Evolutionary conservation across 35 echinoderm and acorn worm species (phyloP).

Genomic region (Heliocidaris tuberculata): DNA sequence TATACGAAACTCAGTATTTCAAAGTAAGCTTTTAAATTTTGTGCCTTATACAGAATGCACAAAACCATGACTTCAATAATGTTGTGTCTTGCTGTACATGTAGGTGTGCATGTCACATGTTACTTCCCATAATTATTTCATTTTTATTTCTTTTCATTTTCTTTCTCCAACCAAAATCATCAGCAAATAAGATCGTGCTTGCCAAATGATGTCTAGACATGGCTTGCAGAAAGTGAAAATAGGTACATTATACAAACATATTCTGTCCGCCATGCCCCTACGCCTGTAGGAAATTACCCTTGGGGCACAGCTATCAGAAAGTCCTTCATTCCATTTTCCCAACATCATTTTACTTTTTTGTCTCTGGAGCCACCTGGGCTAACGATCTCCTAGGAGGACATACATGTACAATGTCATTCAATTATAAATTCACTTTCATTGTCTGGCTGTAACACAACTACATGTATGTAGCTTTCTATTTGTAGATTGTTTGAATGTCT

Average conservation of each 20-base stretch:
- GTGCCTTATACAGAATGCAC: too few species aligned
- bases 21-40: too few species aligned
- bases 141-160: background rate
- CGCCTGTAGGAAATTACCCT: background rate
- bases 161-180: background rate
- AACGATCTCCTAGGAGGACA: background rate
- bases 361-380: background rate
- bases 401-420: background rate
- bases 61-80: too few species aligned
- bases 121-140: background rate
- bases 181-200: background rate
- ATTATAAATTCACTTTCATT: constrained; percentile 2
- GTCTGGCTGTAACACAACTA: background rate
- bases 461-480: background rate
- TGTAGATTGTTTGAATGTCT: background rate
- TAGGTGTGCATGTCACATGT: too few species aligned
- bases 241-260: background rate
- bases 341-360: background rate
- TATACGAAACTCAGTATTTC: too few species aligned
- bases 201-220: background rate
- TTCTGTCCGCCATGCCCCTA: background rate
- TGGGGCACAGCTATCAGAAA: background rate
- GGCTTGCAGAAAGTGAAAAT: background rate
- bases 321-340: background rate
- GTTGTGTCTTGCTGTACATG: too few species aligned